These are phyloP conservation scores for Acrossocheilus fasciatus DNA, from an alignment of 2,797 vertebrate species.

Conservation along the genomic window DNA sequence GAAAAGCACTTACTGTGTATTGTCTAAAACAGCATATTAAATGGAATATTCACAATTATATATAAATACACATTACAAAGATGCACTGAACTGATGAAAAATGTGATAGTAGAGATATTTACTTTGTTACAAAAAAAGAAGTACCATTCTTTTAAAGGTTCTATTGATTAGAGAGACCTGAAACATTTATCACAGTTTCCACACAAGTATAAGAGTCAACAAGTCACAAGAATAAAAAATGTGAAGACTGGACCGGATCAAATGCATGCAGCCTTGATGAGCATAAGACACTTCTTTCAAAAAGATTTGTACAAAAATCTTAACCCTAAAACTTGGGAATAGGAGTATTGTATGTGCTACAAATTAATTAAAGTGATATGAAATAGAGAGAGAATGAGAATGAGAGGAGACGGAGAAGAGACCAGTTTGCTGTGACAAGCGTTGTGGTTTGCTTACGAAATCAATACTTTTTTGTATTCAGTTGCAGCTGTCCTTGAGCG, in stretches of 20 bases:
- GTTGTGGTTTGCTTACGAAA: slow-evolving; percentile 34
- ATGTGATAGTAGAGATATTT: background rate
- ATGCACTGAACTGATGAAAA: too few relatives aligned
- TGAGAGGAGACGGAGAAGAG: background rate
- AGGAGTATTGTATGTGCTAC: too few relatives aligned
- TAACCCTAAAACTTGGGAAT: background rate
- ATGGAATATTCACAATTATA: too few relatives aligned
- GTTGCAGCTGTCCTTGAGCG: slow-evolving; percentile 40
- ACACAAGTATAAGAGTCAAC: background rate
- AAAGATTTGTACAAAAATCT: background rate
- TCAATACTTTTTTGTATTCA: slow-evolving; percentile 50
- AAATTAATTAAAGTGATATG: background rate
- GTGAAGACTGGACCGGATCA: background rate
- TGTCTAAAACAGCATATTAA: too few relatives aligned
- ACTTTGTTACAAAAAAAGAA: background rate
- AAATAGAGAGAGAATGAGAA: background rate
- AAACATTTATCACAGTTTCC: background rate
- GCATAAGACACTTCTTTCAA: background rate
- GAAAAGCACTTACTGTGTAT: background rate
- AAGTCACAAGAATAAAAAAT: background rate
- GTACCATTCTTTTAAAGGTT: background rate
- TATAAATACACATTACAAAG: background rate
- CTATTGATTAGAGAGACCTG: background rate
- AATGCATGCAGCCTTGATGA: background rate
- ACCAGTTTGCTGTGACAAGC: background rate